Base-by-base conservation (phyloP, 2,888 invertebrate genomes). In the Papilio protenor region DNA sequence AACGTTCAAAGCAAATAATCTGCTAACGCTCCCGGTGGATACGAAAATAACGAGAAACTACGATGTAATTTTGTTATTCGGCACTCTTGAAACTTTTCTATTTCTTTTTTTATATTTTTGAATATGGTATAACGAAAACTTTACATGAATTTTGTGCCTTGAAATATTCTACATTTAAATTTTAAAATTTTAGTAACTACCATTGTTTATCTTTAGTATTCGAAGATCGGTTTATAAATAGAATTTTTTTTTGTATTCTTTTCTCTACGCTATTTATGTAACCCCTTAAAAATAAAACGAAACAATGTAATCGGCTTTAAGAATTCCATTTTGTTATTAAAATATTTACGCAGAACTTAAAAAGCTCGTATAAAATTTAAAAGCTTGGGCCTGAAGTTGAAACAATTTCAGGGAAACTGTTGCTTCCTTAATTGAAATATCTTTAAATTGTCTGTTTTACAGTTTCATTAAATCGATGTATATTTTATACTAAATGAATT, bases 1-100 rank as follows among this genome's bases (percentile, higher is more conserved):
- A 66, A 40, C 66, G 40, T 66, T n/a, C 66, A 66, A 66, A 66
- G 66, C 40, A 66, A 64, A 66, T 66, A 66, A 66, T 66, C 66
- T 40, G 66, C 33, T 33, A 33, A 64, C 64, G n/a, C 40, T 66
- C n/a, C 18, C 18, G n/a, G 40, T 40, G 66, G 18, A 64, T 33
- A 66, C 40, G 40, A 66, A 33, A 40, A 10, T 66, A 40, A 66
- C 40, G 2, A 40, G n/a, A 40, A 66, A 11, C n/a, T 61, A 12
- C 21, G 21, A 6, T 59, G 12, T 49, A 49, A 49, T 49, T 18
- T 16, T 52, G 52, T 52, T 52, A 6, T 18, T 6, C 52, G 16
- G 18, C 52, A 18, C 18, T 52, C 6, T 1, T 52, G 0, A 18
- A 52, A 18, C 16, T 52, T 52, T 18, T 5, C 6, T 18, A 18